Conservation (phyloP, 2,888 invertebrate species). For the Drosophila formosana region DNA sequence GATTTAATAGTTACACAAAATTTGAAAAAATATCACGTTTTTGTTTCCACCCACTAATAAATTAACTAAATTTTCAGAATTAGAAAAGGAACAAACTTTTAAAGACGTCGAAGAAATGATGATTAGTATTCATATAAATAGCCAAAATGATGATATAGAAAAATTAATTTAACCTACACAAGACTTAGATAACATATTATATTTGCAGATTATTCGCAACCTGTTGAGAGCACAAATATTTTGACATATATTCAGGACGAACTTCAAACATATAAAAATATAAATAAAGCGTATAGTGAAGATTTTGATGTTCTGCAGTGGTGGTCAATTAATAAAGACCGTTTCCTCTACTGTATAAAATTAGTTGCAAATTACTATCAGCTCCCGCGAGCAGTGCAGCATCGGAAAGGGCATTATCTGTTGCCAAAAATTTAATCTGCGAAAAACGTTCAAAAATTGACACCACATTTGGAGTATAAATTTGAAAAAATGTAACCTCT, state of each 20-base stretch:
- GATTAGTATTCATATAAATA: constrained; percentile 9
- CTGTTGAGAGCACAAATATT: not conserved
- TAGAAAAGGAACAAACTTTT: constrained; percentile 11
- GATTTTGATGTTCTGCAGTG: too few relatives aligned
- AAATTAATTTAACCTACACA: constrained; percentile 9
- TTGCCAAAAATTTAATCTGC: too few relatives aligned
- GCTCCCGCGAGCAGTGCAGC: too few relatives aligned
- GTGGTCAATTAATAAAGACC: too few relatives aligned
- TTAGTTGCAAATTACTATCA: too few relatives aligned
- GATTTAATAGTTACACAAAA: not conserved
- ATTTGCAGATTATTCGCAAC: constrained; percentile 6
- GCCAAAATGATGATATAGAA: constrained; percentile 6
- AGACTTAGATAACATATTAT: constrained; percentile 13
- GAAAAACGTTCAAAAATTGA: too few relatives aligned
- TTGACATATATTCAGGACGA: not conserved
- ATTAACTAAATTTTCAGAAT: constrained; percentile 5
- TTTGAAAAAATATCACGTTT: constrained; percentile 18
- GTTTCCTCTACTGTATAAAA: too few relatives aligned
- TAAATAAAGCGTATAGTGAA: too few relatives aligned
- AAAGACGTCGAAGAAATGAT: constrained; percentile 15
- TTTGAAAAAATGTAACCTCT: too few relatives aligned
- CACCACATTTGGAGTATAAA: not conserved
- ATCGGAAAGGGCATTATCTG: too few relatives aligned
- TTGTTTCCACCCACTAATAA: constrained; percentile 25
- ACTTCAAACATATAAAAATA: too few relatives aligned